These are phyloP conservation scores for Amphiduros pacificus DNA, from an alignment of 2,888 invertebrate species.

Conservation along the genomic window DNA sequence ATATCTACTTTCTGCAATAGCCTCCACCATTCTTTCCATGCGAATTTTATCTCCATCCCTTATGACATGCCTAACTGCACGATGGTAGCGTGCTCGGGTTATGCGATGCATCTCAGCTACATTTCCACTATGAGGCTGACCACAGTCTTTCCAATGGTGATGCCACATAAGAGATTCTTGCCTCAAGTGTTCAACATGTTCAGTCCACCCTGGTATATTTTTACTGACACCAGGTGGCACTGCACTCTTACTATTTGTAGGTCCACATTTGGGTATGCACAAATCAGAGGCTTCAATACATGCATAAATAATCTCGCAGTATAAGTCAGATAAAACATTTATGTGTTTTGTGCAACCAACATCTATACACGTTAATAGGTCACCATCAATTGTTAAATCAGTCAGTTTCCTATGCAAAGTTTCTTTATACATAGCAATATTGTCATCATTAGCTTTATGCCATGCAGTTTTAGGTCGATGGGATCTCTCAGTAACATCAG, in stretches of 20 bases:
- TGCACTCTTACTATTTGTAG: too few species aligned
- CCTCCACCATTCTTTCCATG: background rate
- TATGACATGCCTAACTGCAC: background rate
- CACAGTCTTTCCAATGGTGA: background rate
- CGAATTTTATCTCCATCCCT: background rate
- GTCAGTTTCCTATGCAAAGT: background rate
- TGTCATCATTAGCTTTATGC: background rate
- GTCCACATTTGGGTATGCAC: background rate
- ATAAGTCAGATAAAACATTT: background rate
- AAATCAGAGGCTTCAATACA: too few species aligned
- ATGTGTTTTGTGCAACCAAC: background rate
- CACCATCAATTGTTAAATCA: background rate
- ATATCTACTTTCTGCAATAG: background rate
- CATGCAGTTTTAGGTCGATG: background rate
- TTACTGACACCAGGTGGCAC: too few species aligned
- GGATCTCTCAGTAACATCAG: too few species aligned
- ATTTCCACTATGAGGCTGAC: background rate
- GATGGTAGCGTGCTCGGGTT: background rate
- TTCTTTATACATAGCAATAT: background rate
- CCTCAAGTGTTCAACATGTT: background rate
- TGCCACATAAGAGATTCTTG: background rate
- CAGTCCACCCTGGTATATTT: background rate
- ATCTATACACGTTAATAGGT: background rate
- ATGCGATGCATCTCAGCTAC: background rate
- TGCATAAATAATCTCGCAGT: background rate